Conservation (phyloP, 2,113 vertebrate species). For the Neolamprologus sp. region DNA sequence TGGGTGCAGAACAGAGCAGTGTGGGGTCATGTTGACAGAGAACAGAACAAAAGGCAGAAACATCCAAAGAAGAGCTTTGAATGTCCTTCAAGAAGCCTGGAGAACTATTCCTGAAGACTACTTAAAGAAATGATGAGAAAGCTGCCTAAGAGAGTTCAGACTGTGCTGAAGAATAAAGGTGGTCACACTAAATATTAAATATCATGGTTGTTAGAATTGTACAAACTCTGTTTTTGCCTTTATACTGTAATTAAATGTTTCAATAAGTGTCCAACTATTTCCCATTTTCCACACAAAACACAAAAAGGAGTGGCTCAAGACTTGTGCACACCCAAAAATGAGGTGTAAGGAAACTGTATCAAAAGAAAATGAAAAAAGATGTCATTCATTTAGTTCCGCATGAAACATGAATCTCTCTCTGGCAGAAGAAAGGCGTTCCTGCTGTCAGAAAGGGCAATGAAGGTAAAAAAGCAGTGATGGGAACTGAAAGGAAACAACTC, state of each 20-base stretch:
- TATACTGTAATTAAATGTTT: background rate
- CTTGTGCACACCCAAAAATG: background rate
- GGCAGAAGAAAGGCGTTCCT: background rate
- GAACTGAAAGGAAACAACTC: background rate
- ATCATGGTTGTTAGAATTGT: background rate
- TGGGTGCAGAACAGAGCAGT: background rate
- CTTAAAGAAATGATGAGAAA: fast-evolving
- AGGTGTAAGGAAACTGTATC: background rate
- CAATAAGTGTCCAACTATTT: background rate
- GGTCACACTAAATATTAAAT: background rate
- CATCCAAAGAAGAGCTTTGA: background rate
- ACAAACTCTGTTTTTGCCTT: background rate
- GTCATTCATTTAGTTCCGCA: background rate
- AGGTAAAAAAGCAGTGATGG: background rate
- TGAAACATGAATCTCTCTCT: background rate
- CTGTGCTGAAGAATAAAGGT: background rate
- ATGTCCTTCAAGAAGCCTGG: background rate
- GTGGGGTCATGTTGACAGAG: background rate
- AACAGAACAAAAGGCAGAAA: background rate
- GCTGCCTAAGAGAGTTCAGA: background rate
- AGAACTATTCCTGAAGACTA: fast-evolving
- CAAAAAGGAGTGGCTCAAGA: background rate
- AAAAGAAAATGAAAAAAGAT: background rate
- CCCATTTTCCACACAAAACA: background rate
- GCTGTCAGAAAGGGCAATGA: background rate